Base-by-base conservation (phyloP, 2,797 vertebrate species). In the Typhlichthys eigenmanni region DNA sequence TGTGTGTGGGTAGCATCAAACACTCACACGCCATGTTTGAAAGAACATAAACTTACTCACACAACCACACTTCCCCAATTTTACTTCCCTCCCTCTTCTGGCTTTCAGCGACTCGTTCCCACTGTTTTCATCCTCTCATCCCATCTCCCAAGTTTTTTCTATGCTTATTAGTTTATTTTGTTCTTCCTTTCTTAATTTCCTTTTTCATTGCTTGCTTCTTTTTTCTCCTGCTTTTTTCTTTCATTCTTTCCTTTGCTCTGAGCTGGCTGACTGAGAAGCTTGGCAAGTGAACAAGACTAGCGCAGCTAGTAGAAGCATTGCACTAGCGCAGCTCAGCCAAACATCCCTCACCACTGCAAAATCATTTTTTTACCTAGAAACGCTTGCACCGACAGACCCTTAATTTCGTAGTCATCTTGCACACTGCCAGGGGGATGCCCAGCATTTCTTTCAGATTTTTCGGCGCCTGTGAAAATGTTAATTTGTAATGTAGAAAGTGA, bases 401-500 rank as follows among this genome's bases (percentile, higher is more conserved):
- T 81, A 76, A 88, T 80, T 88, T 76, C 71, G 82, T 79, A 87
- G 71, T 63, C 71, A 49, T 72, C 76, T 81, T 66, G 64, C 65
- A 60, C 80, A 76, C 72, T 24, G 64, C 69, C 53, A 1, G 2
- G 48, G 62, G 68, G 29, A 38, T n/a, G 0, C 53, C 13, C 81
- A 38, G 51, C 88, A 81, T 90, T 93, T 94, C 93, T 93, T 87
- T n/a, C 24, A 3, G 85, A 92, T 92, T 93, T 93, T 93, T 93
- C 12, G 1, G 58, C 2, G 9, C 13, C 43, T 75, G 71, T 66
- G 11, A 89, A 91, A 90, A 85, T 82, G 88, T 91, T 73, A 71
- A 90, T 91, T 91, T 92, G 88, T 87, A 91, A 86, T 92, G 92
- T 93, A 92, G 92, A 93, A 93, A 91, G 90, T 94, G 90, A 93